Percentiles rank a stretch among this genome's conserved stretches.
phyloP scores from a whole-genome alignment of 2,888 invertebrate genomes.

The Patella pellucida region DNA sequence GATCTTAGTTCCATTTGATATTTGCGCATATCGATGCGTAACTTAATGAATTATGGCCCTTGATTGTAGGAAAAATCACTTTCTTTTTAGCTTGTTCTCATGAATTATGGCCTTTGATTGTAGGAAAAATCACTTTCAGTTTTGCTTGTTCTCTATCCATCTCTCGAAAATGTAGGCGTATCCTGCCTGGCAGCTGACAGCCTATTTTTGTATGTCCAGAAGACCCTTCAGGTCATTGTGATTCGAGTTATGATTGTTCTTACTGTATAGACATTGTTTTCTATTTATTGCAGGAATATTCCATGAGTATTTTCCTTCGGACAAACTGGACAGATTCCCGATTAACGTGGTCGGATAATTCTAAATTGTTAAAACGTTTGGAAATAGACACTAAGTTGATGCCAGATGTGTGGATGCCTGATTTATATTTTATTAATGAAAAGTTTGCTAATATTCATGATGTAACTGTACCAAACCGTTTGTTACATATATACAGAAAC shows the following conservation, averaged over 20 bases:
- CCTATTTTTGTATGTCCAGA: constrained; percentile 1
- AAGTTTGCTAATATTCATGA: constrained; percentile 31
- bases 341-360: constrained; percentile 22
- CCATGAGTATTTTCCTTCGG: constrained; percentile 31
- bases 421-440: constrained; percentile 36
- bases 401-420: constrained; percentile 32
- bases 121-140: no score
- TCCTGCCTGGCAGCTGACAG: no score
- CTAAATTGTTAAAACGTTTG: constrained; percentile 16
- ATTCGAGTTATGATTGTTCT: constrained; percentile 9
- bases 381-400: constrained; percentile 35
- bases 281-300: constrained; percentile 29
- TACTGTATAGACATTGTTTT: background rate
- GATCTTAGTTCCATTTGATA: no score
- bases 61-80: no score
- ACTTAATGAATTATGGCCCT: no score
- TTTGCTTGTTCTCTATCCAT: no score
- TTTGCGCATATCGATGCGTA: no score
- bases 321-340: constrained; percentile 29
- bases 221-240: background rate
- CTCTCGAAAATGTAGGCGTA: no score
- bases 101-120: no score
- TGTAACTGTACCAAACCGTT: constrained; percentile 30
- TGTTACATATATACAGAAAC: constrained; percentile 32
- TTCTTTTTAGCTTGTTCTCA: no score